These are phyloP conservation scores for Drosophila robusta DNA, from an alignment of 2,888 invertebrate species.

Conservation along the genomic window DNA sequence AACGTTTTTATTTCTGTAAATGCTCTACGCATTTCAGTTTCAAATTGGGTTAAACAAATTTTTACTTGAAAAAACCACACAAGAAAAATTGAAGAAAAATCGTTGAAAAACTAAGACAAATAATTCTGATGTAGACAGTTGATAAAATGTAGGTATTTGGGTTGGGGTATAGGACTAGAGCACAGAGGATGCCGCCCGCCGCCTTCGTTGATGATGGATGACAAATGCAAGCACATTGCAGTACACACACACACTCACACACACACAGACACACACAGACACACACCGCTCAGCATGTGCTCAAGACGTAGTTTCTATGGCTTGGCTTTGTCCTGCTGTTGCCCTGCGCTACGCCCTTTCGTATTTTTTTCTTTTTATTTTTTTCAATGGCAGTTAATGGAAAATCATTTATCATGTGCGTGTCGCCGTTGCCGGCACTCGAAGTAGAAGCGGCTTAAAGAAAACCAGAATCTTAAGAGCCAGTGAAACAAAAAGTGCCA, in stretches of 20 bases:
- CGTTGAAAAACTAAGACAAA: conserved; percentile 50
- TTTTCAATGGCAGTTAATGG: conserved; percentile 78
- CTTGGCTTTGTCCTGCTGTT: conserved; percentile 38
- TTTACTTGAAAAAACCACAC: conserved; percentile 18
- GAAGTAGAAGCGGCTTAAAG: conserved; percentile 19
- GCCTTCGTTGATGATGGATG: conserved; percentile 70
- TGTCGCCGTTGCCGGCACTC: conserved; percentile 40
- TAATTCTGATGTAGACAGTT: conserved; percentile 45
- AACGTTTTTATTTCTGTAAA: conserved; percentile 3
- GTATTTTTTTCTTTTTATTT: conserved; percentile 26
- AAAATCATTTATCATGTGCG: conserved; percentile 82
- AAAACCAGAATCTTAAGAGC: conserved; percentile 32
- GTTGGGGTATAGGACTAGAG: conserved; percentile 6
- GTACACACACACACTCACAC: conserved; percentile 12
- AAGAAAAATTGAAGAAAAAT: conserved; percentile 35
- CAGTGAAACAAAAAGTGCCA: conserved; percentile 67
- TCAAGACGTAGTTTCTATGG: conserved; percentile 19
- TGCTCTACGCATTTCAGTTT: conserved; percentile 45
- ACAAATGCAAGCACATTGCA: conserved; percentile 61
- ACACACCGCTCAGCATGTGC: conserved; percentile 27
- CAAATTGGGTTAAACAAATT: conserved; percentile 63
- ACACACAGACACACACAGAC: background rate
- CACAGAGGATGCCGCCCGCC: conserved; percentile 23
- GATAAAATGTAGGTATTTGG: conserved; percentile 29
- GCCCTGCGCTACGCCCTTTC: conserved; percentile 18